These are phyloP conservation scores for Ormyrus rosae DNA, from an alignment of 2,888 invertebrate genomes.

Conservation along the genomic window DNA sequence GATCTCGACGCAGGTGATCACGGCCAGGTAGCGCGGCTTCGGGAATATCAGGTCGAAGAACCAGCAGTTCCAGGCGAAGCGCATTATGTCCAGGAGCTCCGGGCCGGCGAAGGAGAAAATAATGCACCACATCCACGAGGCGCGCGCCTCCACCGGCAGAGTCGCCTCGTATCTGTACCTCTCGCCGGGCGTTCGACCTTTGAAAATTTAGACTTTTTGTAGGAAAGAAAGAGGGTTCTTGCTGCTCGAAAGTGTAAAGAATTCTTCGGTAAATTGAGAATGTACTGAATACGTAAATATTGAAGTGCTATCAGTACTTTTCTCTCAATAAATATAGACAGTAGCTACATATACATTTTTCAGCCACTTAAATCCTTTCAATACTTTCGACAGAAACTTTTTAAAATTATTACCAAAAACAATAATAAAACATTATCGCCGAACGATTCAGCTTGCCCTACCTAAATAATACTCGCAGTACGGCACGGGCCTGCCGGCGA, in stretches of 20 bases:
- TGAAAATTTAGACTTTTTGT: constrained; percentile 5
- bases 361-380: too few species aligned
- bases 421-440: not conserved
- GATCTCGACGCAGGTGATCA: constrained; percentile 85
- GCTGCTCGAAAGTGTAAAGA: not conserved
- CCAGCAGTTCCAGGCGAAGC: constrained; percentile 81
- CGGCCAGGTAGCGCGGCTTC: constrained; percentile 77
- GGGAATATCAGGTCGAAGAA: constrained; percentile 81
- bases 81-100: constrained; percentile 85
- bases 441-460: constrained; percentile 61
- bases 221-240: constrained; percentile 12
- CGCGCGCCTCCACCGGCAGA: not conserved
- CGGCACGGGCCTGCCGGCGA: constrained; percentile 78
- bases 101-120: constrained; percentile 86
- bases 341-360: too few species aligned
- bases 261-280: too few species aligned
- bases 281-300: too few species aligned
- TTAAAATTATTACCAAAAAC: not conserved
- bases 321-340: too few species aligned
- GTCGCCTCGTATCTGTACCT: constrained; percentile 5
- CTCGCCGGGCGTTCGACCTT: constrained; percentile 21
- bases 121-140: constrained; percentile 87
- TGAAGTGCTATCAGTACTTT: too few species aligned
- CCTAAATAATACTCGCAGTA: constrained; percentile 80
- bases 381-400: too few species aligned